Evolutionary conservation across 2,113 vertebrate species (phyloP), one percentile per base, ranked within the genome.

Genomic region (Limanda limanda): DNA sequence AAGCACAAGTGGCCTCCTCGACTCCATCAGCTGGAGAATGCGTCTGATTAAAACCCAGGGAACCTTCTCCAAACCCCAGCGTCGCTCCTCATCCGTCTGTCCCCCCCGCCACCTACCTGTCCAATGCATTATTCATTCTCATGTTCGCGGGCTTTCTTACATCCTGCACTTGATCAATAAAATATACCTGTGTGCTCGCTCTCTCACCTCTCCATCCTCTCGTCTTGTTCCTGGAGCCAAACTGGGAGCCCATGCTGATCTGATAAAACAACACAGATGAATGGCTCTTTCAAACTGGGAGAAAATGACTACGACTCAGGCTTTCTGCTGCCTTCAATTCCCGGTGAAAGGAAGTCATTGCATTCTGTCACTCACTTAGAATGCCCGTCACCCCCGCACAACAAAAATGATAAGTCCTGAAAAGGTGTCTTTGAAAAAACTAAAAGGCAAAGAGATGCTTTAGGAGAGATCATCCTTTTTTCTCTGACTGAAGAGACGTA

Each of bases 111-210:
- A 31, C 81, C 20, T 27, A 1, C 25, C 69, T 45, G 8, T 1
- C 7, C 7, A 10, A 86, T 93, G 77, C 79, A 91, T 93, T 86
- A 93, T 94, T 93, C 88, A 93, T 88, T 55, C 79, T 54, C 75
- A 79, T 89, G 90, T 91, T 90, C 69, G 18, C 23, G 2, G 77
- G 74, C 83, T 89, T 79, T 86, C 90, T 88, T 63, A 78, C 75
- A 47, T 82, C 86, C 85, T 78, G 77, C 82, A 76, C 83, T 82
- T 82, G 89, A 92, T 93, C 92, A 93, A 92, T 92, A 93, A 94
- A 92, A 90, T 92, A 94, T 93, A 85, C 82, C 82, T 88, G 79
- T 78, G 68, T 62, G 71, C 67, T 78, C 73, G 74, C 87, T 84
- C 81, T 83, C 81, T 79, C 85, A 87, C 88, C 84, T 79, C 71